Conservation (phyloP, 2,797 vertebrate species). For the Columba guinea region DNA sequence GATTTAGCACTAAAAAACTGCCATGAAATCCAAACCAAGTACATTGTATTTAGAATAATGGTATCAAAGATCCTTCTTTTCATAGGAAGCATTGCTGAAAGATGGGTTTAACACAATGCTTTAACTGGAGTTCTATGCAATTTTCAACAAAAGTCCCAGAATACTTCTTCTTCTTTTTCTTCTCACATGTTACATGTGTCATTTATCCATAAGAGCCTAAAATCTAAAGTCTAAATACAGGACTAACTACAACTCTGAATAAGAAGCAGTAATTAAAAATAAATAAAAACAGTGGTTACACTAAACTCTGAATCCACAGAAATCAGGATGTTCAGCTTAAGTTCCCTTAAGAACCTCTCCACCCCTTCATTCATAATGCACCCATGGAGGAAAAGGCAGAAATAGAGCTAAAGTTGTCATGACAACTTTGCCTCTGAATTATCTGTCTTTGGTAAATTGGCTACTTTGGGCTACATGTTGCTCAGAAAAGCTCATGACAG, state of each 20-base stretch:
- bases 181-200: neutral
- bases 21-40: neutral
- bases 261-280: neutral
- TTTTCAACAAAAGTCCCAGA: neutral
- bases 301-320: constrained; percentile 6
- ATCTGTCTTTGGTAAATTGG: constrained; percentile 3
- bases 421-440: constrained; percentile 52
- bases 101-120: neutral
- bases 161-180: neutral
- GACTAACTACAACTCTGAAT: neutral
- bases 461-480: neutral
- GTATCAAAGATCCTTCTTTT: neutral
- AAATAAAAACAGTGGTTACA: neutral
- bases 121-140: neutral
- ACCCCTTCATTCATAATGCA: neutral
- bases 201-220: neutral
- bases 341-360: constrained; percentile 17
- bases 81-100: neutral
- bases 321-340: neutral
- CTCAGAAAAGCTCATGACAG: constrained; percentile 11
- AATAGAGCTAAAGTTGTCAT: constrained; percentile 39
- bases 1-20: neutral
- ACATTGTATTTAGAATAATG: neutral
- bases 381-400: neutral
- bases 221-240: neutral